A percentile compares a stretch with the other conserved stretches of the same genome.
Conservation (phyloP, 2,113 vertebrate species). For the Melanocharis versteri region DNA sequence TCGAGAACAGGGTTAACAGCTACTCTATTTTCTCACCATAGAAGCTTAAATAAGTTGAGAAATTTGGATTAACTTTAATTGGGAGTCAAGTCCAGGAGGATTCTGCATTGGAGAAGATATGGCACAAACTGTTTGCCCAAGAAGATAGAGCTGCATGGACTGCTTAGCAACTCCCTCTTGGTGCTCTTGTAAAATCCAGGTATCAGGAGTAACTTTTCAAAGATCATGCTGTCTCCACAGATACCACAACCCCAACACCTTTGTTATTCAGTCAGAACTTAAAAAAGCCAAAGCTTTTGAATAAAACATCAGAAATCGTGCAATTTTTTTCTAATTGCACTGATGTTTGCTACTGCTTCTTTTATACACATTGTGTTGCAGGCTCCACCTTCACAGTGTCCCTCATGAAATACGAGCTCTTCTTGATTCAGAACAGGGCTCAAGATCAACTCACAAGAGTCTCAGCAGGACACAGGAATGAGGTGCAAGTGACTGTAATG, state of each 20-base stretch:
- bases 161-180: background rate
- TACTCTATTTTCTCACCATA: background rate
- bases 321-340: background rate
- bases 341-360: background rate
- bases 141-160: background rate
- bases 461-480: background rate
- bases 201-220: background rate
- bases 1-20: background rate
- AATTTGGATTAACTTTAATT: background rate
- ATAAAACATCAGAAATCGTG: slow-evolving; percentile 18
- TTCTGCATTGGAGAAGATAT: background rate
- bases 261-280: background rate
- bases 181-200: background rate
- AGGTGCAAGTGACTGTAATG: background rate
- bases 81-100: background rate
- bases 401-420: background rate
- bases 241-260: background rate
- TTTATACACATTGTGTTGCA: background rate
- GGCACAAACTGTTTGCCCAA: background rate
- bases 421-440: background rate
- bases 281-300: background rate
- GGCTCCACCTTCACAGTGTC: background rate
- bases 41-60: background rate
- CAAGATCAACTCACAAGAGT: background rate
- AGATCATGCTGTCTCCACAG: background rate